These are phyloP conservation scores for Netta rufina DNA, from an alignment of 2,797 vertebrate genomes.

Conservation along the genomic window DNA sequence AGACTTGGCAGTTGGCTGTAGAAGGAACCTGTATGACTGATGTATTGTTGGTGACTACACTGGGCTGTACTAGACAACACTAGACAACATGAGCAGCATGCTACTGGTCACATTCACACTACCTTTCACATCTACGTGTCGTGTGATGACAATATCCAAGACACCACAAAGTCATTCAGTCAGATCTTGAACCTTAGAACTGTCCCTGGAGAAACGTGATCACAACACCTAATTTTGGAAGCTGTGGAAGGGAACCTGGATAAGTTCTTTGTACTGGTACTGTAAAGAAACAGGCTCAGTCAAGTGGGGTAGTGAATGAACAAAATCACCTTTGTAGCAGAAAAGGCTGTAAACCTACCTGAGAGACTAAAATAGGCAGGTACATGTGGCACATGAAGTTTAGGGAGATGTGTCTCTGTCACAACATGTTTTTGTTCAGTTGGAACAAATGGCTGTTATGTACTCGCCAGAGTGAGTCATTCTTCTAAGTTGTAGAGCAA, in stretches of 20 bases:
- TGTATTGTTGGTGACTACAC: not conserved
- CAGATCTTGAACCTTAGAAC: not conserved
- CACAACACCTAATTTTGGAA: not conserved
- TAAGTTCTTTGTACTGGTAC: not conserved
- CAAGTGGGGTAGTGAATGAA: not conserved
- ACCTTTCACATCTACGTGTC: rapidly evolving
- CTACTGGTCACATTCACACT: not conserved
- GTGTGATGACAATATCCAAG: not conserved
- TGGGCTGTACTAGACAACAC: not conserved
- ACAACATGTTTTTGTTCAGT: not conserved
- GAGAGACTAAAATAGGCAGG: not conserved
- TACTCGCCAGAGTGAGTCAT: not conserved
- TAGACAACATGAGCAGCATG: not conserved
- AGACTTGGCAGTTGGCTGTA: not conserved
- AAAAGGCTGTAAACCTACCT: not conserved
- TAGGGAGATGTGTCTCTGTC: not conserved
- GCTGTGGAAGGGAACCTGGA: rapidly evolving
- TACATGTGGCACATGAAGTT: not conserved
- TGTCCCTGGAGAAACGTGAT: not conserved
- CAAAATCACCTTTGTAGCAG: not conserved
- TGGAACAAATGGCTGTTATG: not conserved
- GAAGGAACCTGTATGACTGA: not conserved
- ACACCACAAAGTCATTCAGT: not conserved
- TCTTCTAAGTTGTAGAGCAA: not conserved
- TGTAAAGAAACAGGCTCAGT: not conserved